Base-by-base conservation (phyloP, 2,113 vertebrate genomes). In the Alouatta palliata region DNA sequence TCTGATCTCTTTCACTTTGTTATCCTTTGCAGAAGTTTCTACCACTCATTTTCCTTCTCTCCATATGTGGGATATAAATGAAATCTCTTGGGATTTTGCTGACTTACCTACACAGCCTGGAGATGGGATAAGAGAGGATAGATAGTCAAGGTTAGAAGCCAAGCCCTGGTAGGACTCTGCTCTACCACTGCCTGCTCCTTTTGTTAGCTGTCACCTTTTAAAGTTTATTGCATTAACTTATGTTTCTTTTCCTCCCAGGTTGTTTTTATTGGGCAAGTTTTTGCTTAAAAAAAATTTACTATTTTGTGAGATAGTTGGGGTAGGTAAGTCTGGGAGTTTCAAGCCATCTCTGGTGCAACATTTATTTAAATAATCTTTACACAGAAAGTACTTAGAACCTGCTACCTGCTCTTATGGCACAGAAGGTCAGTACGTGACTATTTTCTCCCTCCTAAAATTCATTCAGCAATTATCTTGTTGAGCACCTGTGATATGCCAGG, bases 291-390 rank as follows among this genome's bases (percentile, higher is more conserved):
- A 92, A 61, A 94, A 49, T 77, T 83, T 91, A 83, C 23, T 94
- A 52, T 91, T 86, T 91, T 79, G 47, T 94, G 77, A 88, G n/a
- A 58, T 35, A 23, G 43, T 19, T 87, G 21, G 19, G 21, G 11
- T 40, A 87, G 58, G 30, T 70, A 61, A 89, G 70, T 85, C 77
- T 49, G 25, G 61, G 25, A 45, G n/a, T 86, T 95, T 94, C 27
- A 89, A 61, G 86, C 5, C 52, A 94, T 16, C 56, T 85, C 52
- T 81, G 32, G 43, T 49, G 45, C 16, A 88, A 8, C n/a, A 95
- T 73, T 87, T 83, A 94, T 79, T 85, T 96, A 95, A 91, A 73
- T 21, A 92, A 85, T 82, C 3, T 90, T 91, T 83, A 82, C 35
- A 82, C 32, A 79, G 49, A 79, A 35, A 87, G n/a, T 80, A 82